Evolutionary conservation across 2,797 vertebrate genomes (phyloP), one percentile per base, ranked within the genome.

Genomic region (Acanthurus lineatus): DNA sequence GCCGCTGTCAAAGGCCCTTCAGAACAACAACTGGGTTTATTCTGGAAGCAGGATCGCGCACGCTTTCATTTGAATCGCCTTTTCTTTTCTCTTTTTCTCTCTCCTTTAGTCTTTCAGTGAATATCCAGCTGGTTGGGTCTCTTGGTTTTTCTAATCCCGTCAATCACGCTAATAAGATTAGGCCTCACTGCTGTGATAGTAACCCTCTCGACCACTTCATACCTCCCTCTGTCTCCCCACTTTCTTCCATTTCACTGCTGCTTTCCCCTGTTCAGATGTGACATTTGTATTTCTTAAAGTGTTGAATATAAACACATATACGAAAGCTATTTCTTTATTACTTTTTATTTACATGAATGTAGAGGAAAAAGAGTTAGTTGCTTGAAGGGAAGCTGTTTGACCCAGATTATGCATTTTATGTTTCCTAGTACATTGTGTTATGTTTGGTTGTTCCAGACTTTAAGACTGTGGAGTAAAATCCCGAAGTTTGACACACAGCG

Each of bases 151-250:
- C 73, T 93, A 90, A 91, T 94, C 91, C 89, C 83, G 84, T 89
- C 92, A 83, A 76, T 94, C 88, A 83, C 68, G 17, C 73, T 93
- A 95, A 95, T 92, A 76, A 89, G 92, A 94, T 94, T 93, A 92
- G 79, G 77, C 89, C 72, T 81, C 60, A 79, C 88, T 76, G 92
- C 79, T 86, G 90, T 74, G 86, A 93, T 87, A 87, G 87, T 61
- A 78, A 74, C 81, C 67, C 67, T 72, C 75, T 58, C 9, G 25
- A 84, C 70, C 79, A 73, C 77, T 62, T 79, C 59, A 69, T 68
- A 66, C 76, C 59, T 60, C 65, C 54, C 38, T 69, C 73, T 15
- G n/a, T 66, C 73, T 67, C 45, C 20, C 40, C 59, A n/a, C 49
- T 32, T 63, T 54, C 68, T 65, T 58, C 22, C 12, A 10, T 63